Evolutionary conservation across 2,888 invertebrate genomes (phyloP).

Genomic region (Germaria angustata): DNA sequence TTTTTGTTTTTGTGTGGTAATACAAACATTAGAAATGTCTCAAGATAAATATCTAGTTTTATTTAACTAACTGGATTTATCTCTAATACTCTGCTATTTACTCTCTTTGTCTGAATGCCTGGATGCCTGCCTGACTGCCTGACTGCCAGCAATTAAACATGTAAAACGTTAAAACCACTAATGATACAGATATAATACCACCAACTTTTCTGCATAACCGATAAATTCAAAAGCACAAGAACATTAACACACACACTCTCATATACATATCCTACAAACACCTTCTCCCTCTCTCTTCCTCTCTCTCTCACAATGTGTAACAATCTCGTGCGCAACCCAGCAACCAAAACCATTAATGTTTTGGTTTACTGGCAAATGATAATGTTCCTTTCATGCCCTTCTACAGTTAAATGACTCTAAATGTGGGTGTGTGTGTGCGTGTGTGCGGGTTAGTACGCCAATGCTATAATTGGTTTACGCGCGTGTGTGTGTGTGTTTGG

Average conservation of each 20-base stretch:
- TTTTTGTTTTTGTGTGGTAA: background rate
- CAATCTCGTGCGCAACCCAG: constrained; percentile 20
- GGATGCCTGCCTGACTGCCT: constrained; percentile 8
- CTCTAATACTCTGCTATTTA: background rate
- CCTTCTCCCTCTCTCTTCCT: too few relatives aligned
- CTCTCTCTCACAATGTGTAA: too few relatives aligned
- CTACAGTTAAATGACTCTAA: too few relatives aligned
- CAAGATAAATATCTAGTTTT: constrained; percentile 71
- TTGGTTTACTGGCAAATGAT: constrained; percentile 35
- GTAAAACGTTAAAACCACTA: constrained; percentile 62
- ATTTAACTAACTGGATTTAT: background rate
- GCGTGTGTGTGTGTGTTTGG: background rate
- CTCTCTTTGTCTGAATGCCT: background rate
- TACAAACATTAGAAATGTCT: constrained; percentile 50
- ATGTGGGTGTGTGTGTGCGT: background rate
- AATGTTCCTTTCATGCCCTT: background rate
- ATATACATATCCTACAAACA: too few relatives aligned
- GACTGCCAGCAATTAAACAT: constrained; percentile 64
- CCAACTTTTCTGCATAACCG: constrained; percentile 47
- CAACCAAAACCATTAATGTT: constrained; percentile 60
- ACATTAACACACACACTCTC: background rate
- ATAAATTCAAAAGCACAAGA: constrained; percentile 35
- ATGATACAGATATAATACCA: constrained; percentile 59
- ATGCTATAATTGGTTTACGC: background rate
- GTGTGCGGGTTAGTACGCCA: background rate